phyloP scores from a whole-genome alignment of 2,113 vertebrate genomes.

The Myodes glareolus region DNA sequence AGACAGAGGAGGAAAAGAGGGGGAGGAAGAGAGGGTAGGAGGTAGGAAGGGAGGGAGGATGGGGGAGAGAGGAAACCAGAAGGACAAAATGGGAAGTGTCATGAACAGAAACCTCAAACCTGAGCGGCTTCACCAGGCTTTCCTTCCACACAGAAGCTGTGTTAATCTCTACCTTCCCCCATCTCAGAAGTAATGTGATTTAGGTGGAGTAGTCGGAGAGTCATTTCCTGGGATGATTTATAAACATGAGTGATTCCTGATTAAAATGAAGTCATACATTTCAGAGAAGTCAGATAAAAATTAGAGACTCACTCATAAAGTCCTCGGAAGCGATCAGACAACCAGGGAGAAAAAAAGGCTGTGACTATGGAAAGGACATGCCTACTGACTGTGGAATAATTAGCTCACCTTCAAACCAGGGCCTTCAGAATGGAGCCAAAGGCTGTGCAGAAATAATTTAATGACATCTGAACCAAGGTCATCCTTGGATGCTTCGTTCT shows the following conservation, averaged over 20 bases:
- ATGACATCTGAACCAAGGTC: constrained; percentile 58
- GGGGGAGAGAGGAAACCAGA: background rate
- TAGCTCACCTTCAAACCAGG: constrained; percentile 30
- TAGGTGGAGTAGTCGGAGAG: background rate
- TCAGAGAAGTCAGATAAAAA: constrained; percentile 51
- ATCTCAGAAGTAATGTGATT: constrained; percentile 20
- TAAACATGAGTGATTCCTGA: constrained; percentile 33
- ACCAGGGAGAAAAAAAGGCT: constrained; percentile 32
- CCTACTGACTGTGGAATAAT: constrained; percentile 40
- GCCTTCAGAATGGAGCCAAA: background rate
- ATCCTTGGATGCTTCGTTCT: constrained; percentile 55
- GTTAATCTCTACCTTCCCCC: background rate
- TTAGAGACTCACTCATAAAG: constrained; percentile 37
- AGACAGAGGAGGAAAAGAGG: too few species aligned
- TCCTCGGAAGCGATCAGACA: constrained; percentile 36
- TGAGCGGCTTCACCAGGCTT: background rate
- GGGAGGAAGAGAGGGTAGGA: too few species aligned
- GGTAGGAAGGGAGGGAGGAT: too few species aligned
- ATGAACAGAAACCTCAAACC: background rate
- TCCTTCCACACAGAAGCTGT: background rate
- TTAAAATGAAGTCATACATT: constrained; percentile 61
- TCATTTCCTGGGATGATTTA: constrained; percentile 26
- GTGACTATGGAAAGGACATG: constrained; percentile 54
- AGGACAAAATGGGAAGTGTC: background rate
- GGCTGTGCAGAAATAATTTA: constrained; percentile 52